Conservation (phyloP, 2,113 vertebrate species). For the Podilymbus podiceps region DNA sequence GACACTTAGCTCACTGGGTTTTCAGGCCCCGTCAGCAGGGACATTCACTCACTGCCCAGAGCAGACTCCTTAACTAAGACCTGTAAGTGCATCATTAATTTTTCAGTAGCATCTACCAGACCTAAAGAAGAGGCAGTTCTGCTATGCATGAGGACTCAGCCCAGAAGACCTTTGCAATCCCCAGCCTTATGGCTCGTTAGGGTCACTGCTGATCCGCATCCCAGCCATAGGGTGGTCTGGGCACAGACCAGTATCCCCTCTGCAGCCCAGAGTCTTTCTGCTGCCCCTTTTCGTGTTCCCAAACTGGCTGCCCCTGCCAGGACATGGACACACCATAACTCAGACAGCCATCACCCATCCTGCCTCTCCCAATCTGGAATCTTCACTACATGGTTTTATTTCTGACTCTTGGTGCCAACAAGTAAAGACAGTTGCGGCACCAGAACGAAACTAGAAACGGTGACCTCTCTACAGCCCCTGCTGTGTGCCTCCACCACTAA, state of each 20-base stretch:
- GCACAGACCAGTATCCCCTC: rapidly evolving
- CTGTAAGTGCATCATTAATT: not conserved
- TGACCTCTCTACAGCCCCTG: not conserved
- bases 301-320: not conserved
- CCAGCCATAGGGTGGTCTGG: not conserved
- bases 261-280: not conserved
- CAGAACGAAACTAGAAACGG: not conserved
- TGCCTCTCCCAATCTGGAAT: not conserved
- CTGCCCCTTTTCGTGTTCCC: not conserved
- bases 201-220: not conserved
- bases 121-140: slow-evolving; percentile 21
- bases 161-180: not conserved
- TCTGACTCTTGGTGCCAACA: not conserved
- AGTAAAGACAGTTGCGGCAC: not conserved
- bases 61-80: slow-evolving; percentile 7
- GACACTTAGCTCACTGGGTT: slow-evolving; percentile 13
- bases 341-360: not conserved
- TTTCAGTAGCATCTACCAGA: slow-evolving; percentile 24
- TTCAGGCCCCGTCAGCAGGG: not conserved
- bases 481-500: not conserved
- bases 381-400: not conserved
- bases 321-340: not conserved
- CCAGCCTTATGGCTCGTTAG: not conserved
- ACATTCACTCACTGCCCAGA: not conserved
- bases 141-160: not conserved